Conservation (phyloP, 2,797 vertebrate species). For the Phrynocephalus guinanensis region DNA sequence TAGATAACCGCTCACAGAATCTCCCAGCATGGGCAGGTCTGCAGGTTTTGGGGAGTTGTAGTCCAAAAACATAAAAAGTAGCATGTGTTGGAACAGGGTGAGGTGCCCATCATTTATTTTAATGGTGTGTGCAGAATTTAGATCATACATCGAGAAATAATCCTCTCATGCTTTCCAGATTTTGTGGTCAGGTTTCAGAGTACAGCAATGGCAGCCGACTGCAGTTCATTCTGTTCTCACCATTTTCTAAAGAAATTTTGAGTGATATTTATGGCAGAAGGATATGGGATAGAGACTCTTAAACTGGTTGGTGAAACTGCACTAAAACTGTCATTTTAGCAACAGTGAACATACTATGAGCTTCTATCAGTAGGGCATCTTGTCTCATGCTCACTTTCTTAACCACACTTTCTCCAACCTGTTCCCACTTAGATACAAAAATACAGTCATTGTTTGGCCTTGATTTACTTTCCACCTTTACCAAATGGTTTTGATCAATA, state of each 20-base stretch:
- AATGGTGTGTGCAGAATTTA: not conserved
- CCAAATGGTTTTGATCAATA: slow-evolving; percentile 66
- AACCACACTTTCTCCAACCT: not conserved
- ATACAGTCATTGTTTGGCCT: slow-evolving; percentile 30
- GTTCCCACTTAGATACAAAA: slow-evolving; percentile 23
- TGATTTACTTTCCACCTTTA: slow-evolving; percentile 59
- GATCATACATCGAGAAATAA: not conserved
- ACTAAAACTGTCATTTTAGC: slow-evolving; percentile 26
- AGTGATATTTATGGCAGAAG: slow-evolving; percentile 28
- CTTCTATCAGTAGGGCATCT: not conserved
- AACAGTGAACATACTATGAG: not conserved
- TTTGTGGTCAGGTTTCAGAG: slow-evolving; percentile 12
- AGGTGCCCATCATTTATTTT: not conserved
- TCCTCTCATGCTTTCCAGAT: slow-evolving; percentile 5
- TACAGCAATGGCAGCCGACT: slow-evolving; percentile 23
- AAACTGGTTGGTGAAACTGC: not conserved
- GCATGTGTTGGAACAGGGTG: not conserved
- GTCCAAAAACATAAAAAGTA: no score
- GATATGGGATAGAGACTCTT: slow-evolving; percentile 14
- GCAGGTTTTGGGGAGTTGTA: no score
- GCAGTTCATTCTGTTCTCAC: slow-evolving; percentile 7
- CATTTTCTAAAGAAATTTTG: slow-evolving; percentile 17
- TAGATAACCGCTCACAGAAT: no score
- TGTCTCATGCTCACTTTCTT: not conserved
- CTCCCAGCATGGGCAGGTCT: no score